Evolutionary conservation across 1,140 invertebrate genomes (phyloP), one percentile per base, ranked within the genome.

Genomic region (Sitodiplosis mosellana): DNA sequence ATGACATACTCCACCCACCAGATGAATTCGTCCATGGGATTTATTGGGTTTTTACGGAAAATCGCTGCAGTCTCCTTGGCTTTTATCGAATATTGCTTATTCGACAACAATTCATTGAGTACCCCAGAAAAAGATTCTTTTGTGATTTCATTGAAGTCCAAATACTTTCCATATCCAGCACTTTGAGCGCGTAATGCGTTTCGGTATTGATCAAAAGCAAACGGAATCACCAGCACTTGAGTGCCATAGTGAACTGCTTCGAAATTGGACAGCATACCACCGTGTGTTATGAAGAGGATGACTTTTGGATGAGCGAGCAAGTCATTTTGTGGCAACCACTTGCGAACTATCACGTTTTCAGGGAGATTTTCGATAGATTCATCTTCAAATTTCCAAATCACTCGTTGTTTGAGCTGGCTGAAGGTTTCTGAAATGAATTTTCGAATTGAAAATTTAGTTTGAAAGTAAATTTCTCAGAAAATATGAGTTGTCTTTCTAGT

Each of bases 261-360:
- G 6, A 4, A 42, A 15, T 41, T 19, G 74, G 69, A 45, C 78
- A 78, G 71, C 34, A 79, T 56, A 21, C 79, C 79, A 18, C 78
- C 77, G 51, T 81, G 78, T 1, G 76, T 73, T 46, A 81, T 70
- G 53, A 82, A 80, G 2, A 72, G 54, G 47, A 67, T 68, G 11
- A 74, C 61, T 52, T 72, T 72, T 3, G 66, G 67, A 59, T 73
- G 71, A 2, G 69, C 73, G 45, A 65, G 27, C 19, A 65, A 61
- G 21, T 65, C 61, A 45, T 60, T 72, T 62, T 84, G 81, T n/a
- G 81, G 80, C 52, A 78, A 63, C 80, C 80, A 83, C 52, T 71
- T 67, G 42, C 69, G 56, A 19, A 76, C 69, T 60, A 71, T 69
- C 20, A 81, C 69, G 60, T 80, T 80, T 19, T 56, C 20, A 12